Base-by-base conservation (phyloP, 2,888 invertebrate genomes). In the Dynastes maya region DNA sequence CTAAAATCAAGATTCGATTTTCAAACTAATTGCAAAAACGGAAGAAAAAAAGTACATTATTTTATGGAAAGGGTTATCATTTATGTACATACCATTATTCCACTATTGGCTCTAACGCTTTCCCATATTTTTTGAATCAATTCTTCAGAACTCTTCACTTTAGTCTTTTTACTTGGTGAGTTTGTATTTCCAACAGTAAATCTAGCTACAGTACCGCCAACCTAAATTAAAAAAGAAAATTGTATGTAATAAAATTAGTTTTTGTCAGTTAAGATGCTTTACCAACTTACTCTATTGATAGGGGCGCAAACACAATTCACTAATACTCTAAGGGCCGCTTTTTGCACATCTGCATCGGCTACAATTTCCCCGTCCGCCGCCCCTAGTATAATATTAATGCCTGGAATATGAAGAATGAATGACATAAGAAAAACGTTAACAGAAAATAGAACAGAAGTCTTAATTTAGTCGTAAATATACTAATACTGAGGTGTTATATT, bases 251-350 rank as follows among this genome's bases (percentile, higher is more conserved):
- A 4, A 45, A 27, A 45, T 16, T 45, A 67, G n/a, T 70, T 71
- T 67, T 22, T 27, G 11, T 22, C 45, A 49, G 9, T 37, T 16
- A 65, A 45, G n/a, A 22, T 22, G 22, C 40, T 29, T 27, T 63
- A 55, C 27, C 1, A 11, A 65, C 79, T 72, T 61, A 79, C 79
- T 77, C 79, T 65, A 61, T 77, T 72, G 27, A 95, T 93, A 0
- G 98, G 98, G 1, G 97, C 96, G 89, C 97, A 98, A 1, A 98
- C 96, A 88, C 97, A 98, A 89, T 98, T 98, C 75, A 97, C 96
- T 78, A 99, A 92, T 27, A 97, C 96, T 83, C 95, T 93, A 1
- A 99, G 90, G 0, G 98, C 98, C 0, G 97, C 94, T 84, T 96
- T 95, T 88, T 98, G 96, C 0, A 98, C 97, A 83, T 98, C 98